Conservation (phyloP, 2,888 invertebrate species). For the Lagria hirta region DNA sequence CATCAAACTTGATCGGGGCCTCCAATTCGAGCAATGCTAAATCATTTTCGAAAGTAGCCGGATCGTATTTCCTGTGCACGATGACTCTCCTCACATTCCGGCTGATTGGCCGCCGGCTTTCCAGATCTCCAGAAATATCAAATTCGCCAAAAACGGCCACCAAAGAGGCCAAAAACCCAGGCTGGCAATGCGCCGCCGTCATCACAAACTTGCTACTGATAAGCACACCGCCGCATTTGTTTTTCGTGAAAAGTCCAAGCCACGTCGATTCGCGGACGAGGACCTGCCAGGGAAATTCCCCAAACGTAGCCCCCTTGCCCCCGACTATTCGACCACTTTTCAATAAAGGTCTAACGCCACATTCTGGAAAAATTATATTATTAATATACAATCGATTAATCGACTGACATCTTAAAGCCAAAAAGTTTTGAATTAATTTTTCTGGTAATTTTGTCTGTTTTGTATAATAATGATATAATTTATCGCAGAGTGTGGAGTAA, state of each 20-base stretch:
- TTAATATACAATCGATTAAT: constrained; percentile 13
- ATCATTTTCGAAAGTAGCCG: constrained; percentile 90
- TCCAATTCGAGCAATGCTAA: constrained; percentile 85
- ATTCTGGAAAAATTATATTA: constrained; percentile 63
- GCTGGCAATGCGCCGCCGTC: constrained; percentile 94
- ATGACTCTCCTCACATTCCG: constrained; percentile 85
- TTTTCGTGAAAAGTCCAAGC: constrained; percentile 91
- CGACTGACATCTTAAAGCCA: constrained; percentile 1
- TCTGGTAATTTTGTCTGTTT: constrained; percentile 23
- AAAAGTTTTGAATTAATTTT: constrained; percentile 4
- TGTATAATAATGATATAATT: constrained; percentile 26
- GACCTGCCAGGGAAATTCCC: constrained; percentile 93
- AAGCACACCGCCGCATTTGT: constrained; percentile 94
- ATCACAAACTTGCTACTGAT: constrained; percentile 84
- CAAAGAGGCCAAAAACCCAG: constrained; percentile 86
- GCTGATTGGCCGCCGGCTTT: constrained; percentile 73
- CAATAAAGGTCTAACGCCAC: constrained; percentile 80
- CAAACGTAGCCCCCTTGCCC: constrained; percentile 82
- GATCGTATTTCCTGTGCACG: constrained; percentile 85
- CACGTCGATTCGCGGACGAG: constrained; percentile 89
- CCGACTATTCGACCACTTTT: constrained; percentile 85
- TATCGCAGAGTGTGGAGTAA: constrained; percentile 28
- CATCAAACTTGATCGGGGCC: constrained; percentile 77
- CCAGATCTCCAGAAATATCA: constrained; percentile 83
- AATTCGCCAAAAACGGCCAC: constrained; percentile 91